phyloP scores from a whole-genome alignment of 2,797 vertebrate species.

The Graptemys geographica region DNA sequence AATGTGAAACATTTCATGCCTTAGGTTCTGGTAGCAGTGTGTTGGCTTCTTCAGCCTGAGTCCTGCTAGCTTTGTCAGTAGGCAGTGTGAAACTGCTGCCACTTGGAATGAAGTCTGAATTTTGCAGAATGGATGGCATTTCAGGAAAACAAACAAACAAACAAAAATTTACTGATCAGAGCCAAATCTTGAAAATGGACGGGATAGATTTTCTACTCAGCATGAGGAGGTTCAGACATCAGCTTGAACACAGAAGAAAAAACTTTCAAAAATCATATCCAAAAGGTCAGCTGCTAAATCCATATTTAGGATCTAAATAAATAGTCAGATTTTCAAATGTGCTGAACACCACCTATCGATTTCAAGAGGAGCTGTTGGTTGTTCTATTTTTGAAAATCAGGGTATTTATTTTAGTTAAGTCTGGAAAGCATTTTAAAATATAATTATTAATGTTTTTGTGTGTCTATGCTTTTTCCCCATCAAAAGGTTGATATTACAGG shows the following conservation, averaged over 20 bases:
- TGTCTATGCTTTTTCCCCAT: not conserved
- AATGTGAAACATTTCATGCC: accelerated
- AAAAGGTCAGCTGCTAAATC: not conserved
- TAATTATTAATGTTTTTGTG: not conserved
- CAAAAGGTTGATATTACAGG: not conserved
- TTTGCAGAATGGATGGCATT: not conserved
- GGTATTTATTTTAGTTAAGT: not conserved
- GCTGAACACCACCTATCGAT: not conserved
- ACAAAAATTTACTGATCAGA: not conserved
- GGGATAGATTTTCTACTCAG: not conserved
- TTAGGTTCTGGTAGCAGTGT: not conserved
- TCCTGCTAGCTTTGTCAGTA: not conserved
- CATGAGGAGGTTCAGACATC: accelerated
- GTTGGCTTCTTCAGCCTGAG: accelerated
- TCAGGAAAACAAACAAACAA: not conserved
- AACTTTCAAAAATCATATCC: not conserved
- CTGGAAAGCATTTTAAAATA: not conserved
- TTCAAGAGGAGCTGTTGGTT: not conserved
- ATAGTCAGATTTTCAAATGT: conserved; percentile 20
- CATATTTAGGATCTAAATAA: conserved; percentile 1
- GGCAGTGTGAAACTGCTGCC: not conserved
- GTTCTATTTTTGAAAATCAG: conserved; percentile 5
- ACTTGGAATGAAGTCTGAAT: not conserved
- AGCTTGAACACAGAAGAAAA: not conserved
- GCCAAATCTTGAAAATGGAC: not conserved